These are phyloP conservation scores for Chelonia mydas DNA, from an alignment of 2,797 vertebrate species.

Conservation along the genomic window DNA sequence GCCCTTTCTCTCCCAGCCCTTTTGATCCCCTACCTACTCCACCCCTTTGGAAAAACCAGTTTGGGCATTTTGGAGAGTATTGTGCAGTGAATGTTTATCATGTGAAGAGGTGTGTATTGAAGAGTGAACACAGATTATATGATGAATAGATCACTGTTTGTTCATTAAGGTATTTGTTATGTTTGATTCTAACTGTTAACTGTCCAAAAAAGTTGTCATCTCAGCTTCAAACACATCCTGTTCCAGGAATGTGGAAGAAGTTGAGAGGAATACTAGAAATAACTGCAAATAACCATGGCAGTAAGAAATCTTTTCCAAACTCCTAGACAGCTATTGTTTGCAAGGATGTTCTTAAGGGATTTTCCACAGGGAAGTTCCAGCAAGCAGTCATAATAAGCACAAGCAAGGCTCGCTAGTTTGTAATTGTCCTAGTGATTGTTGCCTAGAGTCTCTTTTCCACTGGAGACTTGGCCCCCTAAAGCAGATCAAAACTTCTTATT, in stretches of 20 bases:
- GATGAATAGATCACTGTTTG: background rate
- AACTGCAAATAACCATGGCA: background rate
- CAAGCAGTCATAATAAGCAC: constrained; percentile 33
- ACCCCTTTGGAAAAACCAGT: background rate
- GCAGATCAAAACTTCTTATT: constrained; percentile 40
- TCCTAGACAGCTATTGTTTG: background rate
- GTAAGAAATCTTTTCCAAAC: background rate
- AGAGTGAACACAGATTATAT: background rate
- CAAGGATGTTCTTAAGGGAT: background rate
- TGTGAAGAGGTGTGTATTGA: background rate
- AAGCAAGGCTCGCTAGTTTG: constrained; percentile 40
- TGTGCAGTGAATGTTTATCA: background rate
- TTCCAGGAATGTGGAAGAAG: background rate
- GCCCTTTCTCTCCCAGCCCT: background rate
- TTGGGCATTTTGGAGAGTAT: background rate
- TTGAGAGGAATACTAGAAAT: background rate
- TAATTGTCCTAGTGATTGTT: background rate
- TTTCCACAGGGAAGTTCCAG: constrained; percentile 9
- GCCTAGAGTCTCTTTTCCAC: background rate
- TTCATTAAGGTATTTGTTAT: background rate
- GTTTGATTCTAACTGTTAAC: background rate
- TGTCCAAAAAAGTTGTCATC: background rate
- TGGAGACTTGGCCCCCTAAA: background rate
- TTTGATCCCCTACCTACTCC: background rate
- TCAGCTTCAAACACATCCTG: background rate